These are phyloP conservation scores for Suricata suricatta DNA, from an alignment of 2,113 vertebrate species.

Conservation along the genomic window DNA sequence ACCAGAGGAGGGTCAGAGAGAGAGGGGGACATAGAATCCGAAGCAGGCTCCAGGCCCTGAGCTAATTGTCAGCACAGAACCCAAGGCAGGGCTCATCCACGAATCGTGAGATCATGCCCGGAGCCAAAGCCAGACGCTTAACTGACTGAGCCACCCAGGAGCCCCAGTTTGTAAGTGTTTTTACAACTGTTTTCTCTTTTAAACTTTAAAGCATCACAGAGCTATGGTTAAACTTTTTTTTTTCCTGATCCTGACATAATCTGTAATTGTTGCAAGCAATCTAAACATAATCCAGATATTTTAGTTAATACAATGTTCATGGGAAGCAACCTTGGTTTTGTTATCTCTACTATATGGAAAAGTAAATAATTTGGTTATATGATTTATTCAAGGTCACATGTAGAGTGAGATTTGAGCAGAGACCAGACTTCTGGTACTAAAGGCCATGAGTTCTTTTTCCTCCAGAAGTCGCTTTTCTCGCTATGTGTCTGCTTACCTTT, in stretches of 20 bases:
- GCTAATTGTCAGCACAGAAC: too few species aligned
- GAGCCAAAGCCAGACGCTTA: too few species aligned
- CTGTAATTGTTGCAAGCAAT: background rate
- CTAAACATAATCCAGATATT: background rate
- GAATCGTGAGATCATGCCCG: too few species aligned
- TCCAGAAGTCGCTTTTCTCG: background rate
- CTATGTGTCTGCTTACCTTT: background rate
- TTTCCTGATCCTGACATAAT: background rate
- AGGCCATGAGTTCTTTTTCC: background rate
- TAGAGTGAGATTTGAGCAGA: background rate
- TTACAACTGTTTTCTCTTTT: background rate
- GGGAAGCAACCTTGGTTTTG: background rate
- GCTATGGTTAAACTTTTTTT: background rate
- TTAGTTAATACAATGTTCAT: background rate
- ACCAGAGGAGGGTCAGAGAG: too few species aligned
- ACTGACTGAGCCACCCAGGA: too few species aligned
- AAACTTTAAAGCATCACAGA: background rate
- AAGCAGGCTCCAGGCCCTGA: too few species aligned
- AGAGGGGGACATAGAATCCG: too few species aligned
- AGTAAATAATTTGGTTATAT: background rate
- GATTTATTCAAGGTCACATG: rapidly evolving
- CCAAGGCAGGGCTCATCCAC: too few species aligned
- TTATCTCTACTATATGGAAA: background rate
- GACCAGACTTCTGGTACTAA: background rate
- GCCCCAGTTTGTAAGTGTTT: too few species aligned